phyloP scores from a whole-genome alignment of 30 jellyfish, hydroid and myxozoan genomes.

The Euphysa ruthae region DNA sequence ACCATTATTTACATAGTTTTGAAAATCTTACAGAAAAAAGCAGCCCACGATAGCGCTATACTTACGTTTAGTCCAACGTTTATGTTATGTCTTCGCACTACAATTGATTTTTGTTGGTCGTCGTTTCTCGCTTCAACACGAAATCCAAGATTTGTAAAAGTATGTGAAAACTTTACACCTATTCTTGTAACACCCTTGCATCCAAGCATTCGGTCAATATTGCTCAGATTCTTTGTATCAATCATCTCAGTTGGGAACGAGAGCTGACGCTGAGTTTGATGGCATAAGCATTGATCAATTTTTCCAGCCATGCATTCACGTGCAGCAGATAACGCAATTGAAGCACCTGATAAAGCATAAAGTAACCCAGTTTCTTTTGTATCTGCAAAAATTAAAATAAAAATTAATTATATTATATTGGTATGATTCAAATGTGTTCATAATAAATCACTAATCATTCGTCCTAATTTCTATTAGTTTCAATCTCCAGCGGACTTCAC shows the following conservation, averaged over 20 bases:
- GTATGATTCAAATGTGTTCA: too few relatives aligned
- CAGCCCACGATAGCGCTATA: too few relatives aligned
- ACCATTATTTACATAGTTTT: too few relatives aligned
- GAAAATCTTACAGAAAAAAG: too few relatives aligned
- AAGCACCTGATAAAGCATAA: conserved; percentile 74
- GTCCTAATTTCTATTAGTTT: too few relatives aligned
- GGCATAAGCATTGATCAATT: conserved; percentile 62
- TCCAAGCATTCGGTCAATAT: conserved; percentile 49
- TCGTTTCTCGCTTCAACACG: conserved; percentile 14
- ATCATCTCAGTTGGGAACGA: conserved; percentile 50
- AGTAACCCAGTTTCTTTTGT: conserved; percentile 85
- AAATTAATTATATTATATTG: too few relatives aligned
- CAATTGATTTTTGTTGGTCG: not conserved
- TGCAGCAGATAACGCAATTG: conserved; percentile 66
- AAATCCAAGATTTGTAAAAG: conserved; percentile 65
- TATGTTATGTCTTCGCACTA: conserved; percentile 58
- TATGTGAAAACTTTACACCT: conserved; percentile 55
- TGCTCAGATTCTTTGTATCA: conserved; percentile 25
- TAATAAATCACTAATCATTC: too few relatives aligned
- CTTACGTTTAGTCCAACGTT: conserved; percentile 75
- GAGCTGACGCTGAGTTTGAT: not conserved
- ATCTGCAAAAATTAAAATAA: conserved; percentile 33
- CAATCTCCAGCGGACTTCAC: too few relatives aligned
- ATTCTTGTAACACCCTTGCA: conserved; percentile 56
- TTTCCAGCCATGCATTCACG: conserved; percentile 82